phyloP scores from a whole-genome alignment of 2,888 invertebrate species.

The Leucophenga montana region DNA sequence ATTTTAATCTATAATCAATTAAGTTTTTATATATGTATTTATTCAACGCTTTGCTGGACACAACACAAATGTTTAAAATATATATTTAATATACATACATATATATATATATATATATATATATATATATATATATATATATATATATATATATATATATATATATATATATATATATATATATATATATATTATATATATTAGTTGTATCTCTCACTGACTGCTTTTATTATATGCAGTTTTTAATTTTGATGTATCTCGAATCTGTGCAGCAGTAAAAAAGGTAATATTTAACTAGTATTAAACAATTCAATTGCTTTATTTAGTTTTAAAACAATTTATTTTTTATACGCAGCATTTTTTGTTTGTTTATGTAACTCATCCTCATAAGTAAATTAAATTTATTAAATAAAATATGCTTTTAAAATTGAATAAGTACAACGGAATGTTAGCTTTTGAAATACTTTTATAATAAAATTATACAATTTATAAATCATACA shows the following conservation, averaged over 20 bases:
- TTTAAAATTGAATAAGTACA: slow-evolving; percentile 7
- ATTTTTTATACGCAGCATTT: neutral
- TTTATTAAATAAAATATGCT: neutral
- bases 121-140: slow-evolving; percentile 9
- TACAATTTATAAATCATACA: neutral
- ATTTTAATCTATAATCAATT: slow-evolving; percentile 9
- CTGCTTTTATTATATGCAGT: slow-evolving; percentile 12
- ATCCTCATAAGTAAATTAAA: too few relatives aligned
- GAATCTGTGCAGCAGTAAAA: neutral
- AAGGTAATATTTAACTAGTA: neutral
- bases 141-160: slow-evolving; percentile 14
- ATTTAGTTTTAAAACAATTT: neutral
- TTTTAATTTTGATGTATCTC: neutral
- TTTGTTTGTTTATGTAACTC: too few relatives aligned
- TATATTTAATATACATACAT: slow-evolving; percentile 38
- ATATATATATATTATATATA: slow-evolving; percentile 8
- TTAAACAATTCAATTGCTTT: too few relatives aligned
- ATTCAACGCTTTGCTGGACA: slow-evolving; percentile 15
- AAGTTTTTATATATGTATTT: neutral
- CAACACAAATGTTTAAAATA: slow-evolving; percentile 36
- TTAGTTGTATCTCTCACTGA: neutral
- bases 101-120: slow-evolving; percentile 12
- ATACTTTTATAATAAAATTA: too few relatives aligned
- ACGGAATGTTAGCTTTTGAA: slow-evolving; percentile 14
- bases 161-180: too few relatives aligned